Percentiles rank a stretch among this genome's conserved stretches.
These are phyloP conservation scores for Corticium candelabrum DNA, from an alignment of 37 sponge, comb jelly and placozoan species.

Conservation along the genomic window DNA sequence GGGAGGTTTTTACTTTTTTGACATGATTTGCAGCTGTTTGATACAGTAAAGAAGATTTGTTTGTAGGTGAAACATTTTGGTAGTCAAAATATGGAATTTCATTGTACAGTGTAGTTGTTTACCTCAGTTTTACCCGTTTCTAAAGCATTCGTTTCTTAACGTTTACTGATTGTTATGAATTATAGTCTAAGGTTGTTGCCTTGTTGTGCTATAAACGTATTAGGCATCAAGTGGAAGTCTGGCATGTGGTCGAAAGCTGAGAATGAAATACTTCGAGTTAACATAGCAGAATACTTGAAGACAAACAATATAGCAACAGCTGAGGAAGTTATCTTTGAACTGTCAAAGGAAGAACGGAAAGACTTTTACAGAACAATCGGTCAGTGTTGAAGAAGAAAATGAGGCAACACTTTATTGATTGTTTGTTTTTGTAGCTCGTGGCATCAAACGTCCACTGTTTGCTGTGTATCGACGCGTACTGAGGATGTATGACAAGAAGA, in stretches of 20 bases:
- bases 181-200: no score
- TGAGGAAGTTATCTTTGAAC: conserved; percentile 1
- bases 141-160: no score
- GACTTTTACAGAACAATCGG: conserved; percentile 5
- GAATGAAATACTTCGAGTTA: neutral
- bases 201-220: no score
- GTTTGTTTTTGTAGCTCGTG: neutral
- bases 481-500: conserved; percentile 23
- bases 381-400: neutral
- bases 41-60: no score
- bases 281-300: neutral
- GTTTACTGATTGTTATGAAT: no score
- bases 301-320: neutral
- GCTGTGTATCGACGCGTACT: conserved; percentile 28
- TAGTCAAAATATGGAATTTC: no score
- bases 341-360: neutral
- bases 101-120: no score
- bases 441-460: conserved; percentile 42
- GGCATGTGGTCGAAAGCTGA: neutral
- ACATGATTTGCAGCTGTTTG: no score
- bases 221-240: conserved; percentile 5
- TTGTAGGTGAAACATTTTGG: no score
- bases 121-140: no score
- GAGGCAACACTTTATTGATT: neutral
- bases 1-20: no score